Evolutionary conservation across 2,797 vertebrate species (phyloP).

Genomic region (Morelia viridis): DNA sequence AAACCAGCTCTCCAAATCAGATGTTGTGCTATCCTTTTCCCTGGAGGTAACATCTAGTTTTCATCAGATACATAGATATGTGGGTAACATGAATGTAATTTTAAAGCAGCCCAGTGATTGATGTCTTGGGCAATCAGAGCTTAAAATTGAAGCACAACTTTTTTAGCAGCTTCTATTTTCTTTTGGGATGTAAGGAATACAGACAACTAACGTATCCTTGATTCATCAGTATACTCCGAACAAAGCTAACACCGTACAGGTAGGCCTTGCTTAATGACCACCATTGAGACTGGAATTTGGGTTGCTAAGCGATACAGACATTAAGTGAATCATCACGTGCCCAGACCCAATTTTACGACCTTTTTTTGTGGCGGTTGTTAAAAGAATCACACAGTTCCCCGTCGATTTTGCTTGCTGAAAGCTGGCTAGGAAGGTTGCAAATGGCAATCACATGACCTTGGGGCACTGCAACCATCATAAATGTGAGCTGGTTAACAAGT

Average conservation of each 20-base stretch:
- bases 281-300: no score
- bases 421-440: no score
- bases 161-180: background rate
- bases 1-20: conserved; percentile 97
- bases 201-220: background rate
- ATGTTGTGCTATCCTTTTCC: conserved; percentile 94
- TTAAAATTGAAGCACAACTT: conserved; percentile 21
- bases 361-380: no score
- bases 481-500: no score
- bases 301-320: no score
- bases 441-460: no score
- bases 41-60: conserved; percentile 83
- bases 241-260: background rate
- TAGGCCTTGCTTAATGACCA: no score
- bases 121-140: conserved; percentile 8
- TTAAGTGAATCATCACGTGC: no score
- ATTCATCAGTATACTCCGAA: background rate
- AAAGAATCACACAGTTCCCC: no score
- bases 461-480: no score
- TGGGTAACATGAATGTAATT: background rate
- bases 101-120: conserved; percentile 29
- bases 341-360: no score
- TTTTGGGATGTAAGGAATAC: background rate
- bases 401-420: no score
- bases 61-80: background rate